Base-by-base conservation (phyloP, 1,140 invertebrate genomes). In the Chironomus striatipennis region DNA sequence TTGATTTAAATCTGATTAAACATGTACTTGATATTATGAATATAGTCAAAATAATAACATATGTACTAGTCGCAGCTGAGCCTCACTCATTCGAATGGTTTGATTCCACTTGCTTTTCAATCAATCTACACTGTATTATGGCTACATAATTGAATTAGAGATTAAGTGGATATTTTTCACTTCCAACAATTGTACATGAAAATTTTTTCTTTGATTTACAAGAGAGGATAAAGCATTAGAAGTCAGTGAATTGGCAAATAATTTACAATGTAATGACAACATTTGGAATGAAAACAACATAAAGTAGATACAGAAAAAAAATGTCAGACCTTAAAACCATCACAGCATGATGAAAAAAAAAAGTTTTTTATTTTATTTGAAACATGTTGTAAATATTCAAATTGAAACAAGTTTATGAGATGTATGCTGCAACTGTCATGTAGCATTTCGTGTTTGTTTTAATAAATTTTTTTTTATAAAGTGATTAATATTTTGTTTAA, bases 101-200 rank as follows among this genome's bases (percentile, higher is more conserved):
- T 34, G 24, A 34, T 34, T 34, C 24, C 24, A 34, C 24, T 34
- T 34, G 24, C 24, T 34, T 5, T 34, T 34, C 47, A 57, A 57
- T 57, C 47, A 57, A 57, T 57, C 47, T 57, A n/a, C 47, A 57
- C 9, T 57, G 47, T n/a, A 34, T 57, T 57, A n/a, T 57, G n/a
- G 10, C 12, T 5, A n/a, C 1, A 57, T 57, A 57, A 57, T 57
- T 57, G 47, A 57, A 57, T 57, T 57, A 57, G 47, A 57, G 47
- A 57, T 57, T 57, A 57, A 57, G n/a, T 57, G 9, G 47, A 57
- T 57, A 57, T 57, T 57, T 57, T 57, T 57, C 8, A 57, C 47
- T n/a, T 57, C n/a, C 47, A n/a, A 57, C 24, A 34, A 34, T n/a
- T 57, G 47, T n/a, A 57, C 47, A 34, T 34, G 12, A 57, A 57